These are phyloP conservation scores for Alitta virens DNA, from an alignment of 2,888 invertebrate species.

Conservation along the genomic window DNA sequence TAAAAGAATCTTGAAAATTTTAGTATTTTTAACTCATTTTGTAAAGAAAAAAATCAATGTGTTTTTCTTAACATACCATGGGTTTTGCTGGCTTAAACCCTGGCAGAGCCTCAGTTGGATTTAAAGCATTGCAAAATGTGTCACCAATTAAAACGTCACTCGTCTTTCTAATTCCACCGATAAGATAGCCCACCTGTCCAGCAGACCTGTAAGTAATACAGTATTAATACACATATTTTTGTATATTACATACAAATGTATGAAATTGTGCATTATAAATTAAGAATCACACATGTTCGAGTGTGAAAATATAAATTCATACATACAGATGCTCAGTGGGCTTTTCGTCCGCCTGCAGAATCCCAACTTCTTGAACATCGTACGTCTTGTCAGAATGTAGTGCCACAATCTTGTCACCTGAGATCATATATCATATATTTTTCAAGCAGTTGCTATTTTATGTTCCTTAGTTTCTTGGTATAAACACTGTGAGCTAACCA, in stretches of 20 bases:
- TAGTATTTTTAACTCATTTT: background rate
- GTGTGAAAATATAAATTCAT: slow-evolving; percentile 44
- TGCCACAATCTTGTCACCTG: slow-evolving; percentile 77
- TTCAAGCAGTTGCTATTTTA: too few species aligned
- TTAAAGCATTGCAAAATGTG: slow-evolving; percentile 65
- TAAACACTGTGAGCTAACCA: too few species aligned
- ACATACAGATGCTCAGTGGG: slow-evolving; percentile 45
- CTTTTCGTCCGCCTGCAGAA: slow-evolving; percentile 71
- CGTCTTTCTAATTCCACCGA: slow-evolving; percentile 75
- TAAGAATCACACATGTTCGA: too few species aligned
- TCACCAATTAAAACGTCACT: slow-evolving; percentile 77
- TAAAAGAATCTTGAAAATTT: background rate
- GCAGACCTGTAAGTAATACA: slow-evolving; percentile 60
- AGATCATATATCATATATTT: background rate
- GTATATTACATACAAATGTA: too few species aligned
- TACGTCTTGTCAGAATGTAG: slow-evolving; percentile 72
- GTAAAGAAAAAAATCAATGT: background rate
- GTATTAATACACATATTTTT: too few species aligned
- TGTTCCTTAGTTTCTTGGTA: too few species aligned
- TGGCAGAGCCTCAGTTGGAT: slow-evolving; percentile 63
- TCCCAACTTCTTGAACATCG: slow-evolving; percentile 74
- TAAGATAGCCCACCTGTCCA: slow-evolving; percentile 90
- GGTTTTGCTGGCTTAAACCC: slow-evolving; percentile 72
- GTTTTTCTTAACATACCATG: slow-evolving; percentile 62
- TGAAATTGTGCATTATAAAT: too few species aligned